These are phyloP conservation scores for Heloderma charlesbogerti DNA, from an alignment of 2,113 vertebrate species.

Conservation along the genomic window DNA sequence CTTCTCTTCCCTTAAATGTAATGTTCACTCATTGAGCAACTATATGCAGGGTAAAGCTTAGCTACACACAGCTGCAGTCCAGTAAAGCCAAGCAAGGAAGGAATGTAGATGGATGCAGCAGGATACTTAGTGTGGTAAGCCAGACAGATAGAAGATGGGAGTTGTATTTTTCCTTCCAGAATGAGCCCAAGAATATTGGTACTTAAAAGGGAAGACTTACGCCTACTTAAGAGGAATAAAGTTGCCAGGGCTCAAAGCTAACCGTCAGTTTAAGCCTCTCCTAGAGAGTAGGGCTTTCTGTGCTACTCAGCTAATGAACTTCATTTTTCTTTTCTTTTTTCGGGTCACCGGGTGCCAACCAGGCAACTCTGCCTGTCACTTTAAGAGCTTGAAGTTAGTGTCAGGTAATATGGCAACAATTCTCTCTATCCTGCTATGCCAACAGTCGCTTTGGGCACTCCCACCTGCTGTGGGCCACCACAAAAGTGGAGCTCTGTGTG, in stretches of 20 bases:
- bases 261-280: too few species aligned
- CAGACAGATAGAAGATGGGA: neutral
- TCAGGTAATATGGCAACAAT: neutral
- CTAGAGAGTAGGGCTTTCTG: neutral
- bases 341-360: neutral
- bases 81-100: neutral
- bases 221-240: neutral
- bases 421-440: neutral
- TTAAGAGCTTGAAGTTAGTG: neutral
- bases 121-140: neutral
- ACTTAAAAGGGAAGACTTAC: neutral
- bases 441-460: neutral
- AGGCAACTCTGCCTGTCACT: neutral
- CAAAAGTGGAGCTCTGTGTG: neutral
- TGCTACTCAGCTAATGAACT: neutral
- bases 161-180: neutral
- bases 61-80: neutral
- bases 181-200: neutral
- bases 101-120: neutral
- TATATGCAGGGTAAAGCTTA: neutral
- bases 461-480: neutral
- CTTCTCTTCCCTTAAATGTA: slow-evolving; percentile 49
- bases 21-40: neutral
- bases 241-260: neutral
- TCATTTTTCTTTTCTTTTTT: neutral